Percentiles rank a stretch among this genome's conserved stretches.
phyloP scores from a whole-genome alignment of 2,797 vertebrate genomes.

The Enteromius fasciolatus region DNA sequence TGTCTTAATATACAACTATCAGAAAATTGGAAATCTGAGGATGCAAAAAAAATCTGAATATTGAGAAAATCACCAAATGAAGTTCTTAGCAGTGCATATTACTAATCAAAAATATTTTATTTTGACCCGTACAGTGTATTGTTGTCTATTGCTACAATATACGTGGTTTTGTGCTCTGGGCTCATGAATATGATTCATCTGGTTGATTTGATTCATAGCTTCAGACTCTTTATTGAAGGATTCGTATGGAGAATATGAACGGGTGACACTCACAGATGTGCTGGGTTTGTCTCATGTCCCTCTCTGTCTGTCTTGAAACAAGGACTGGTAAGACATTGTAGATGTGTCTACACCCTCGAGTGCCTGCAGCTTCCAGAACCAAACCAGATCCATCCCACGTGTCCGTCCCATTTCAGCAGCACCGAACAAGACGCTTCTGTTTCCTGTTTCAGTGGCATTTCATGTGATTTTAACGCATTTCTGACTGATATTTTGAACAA shows the following conservation, averaged over 20 bases:
- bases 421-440: not conserved
- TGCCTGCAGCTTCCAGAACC: slow-evolving; percentile 65
- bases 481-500: not conserved
- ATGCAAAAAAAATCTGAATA: no score
- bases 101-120: no score
- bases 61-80: no score
- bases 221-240: not conserved
- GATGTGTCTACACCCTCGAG: slow-evolving; percentile 65
- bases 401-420: slow-evolving; percentile 42
- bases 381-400: slow-evolving; percentile 4
- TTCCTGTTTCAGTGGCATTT: not conserved
- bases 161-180: no score
- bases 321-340: slow-evolving; percentile 76
- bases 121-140: no score
- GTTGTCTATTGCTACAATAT: no score
- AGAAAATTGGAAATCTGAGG: no score
- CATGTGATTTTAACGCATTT: not conserved
- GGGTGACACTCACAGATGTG: not conserved
- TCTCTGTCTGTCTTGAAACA: slow-evolving; percentile 77
- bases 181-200: not conserved
- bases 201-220: not conserved
- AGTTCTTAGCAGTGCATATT: no score
- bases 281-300: slow-evolving; percentile 67
- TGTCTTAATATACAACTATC: no score
- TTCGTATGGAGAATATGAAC: not conserved